Percentiles rank a stretch among this genome's conserved stretches.
phyloP scores from a whole-genome alignment of 2,888 invertebrate genomes.

The Nudaria mundana region DNA sequence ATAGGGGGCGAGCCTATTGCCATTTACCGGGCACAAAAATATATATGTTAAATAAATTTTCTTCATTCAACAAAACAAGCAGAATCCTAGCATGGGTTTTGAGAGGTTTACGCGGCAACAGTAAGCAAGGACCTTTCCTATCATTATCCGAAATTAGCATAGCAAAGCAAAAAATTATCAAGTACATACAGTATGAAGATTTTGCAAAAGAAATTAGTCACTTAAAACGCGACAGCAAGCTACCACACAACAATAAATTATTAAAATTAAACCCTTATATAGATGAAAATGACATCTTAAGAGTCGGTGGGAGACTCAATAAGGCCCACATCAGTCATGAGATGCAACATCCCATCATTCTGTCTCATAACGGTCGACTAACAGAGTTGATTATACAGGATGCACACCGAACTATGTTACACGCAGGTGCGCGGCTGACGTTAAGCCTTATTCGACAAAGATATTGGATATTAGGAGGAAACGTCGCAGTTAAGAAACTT shows the following conservation, averaged over 20 bases:
- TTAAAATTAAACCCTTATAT: slow-evolving; percentile 4
- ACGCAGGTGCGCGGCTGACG: slow-evolving; percentile 6
- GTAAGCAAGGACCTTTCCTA: no score
- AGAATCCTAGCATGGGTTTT: no score
- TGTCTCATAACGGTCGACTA: neutral
- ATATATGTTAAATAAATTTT: no score
- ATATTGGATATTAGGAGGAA: slow-evolving; percentile 6
- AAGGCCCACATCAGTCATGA: neutral
- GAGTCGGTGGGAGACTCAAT: slow-evolving; percentile 5
- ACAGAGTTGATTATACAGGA: slow-evolving; percentile 2
- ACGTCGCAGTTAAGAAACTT: neutral
- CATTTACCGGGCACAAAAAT: no score
- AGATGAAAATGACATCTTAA: neutral
- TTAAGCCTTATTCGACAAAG: neutral
- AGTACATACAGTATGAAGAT: no score
- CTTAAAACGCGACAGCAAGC: no score
- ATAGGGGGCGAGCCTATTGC: no score
- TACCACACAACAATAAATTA: neutral
- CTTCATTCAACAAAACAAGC: no score
- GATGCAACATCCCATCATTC: slow-evolving; percentile 5
- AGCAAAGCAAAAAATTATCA: no score
- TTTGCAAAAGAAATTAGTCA: no score
- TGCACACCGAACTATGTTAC: neutral
- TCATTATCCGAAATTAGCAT: no score
- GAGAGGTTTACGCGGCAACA: no score